Conservation (phyloP, 2,888 invertebrate genomes). For the Tricholauxania praeusta region DNA sequence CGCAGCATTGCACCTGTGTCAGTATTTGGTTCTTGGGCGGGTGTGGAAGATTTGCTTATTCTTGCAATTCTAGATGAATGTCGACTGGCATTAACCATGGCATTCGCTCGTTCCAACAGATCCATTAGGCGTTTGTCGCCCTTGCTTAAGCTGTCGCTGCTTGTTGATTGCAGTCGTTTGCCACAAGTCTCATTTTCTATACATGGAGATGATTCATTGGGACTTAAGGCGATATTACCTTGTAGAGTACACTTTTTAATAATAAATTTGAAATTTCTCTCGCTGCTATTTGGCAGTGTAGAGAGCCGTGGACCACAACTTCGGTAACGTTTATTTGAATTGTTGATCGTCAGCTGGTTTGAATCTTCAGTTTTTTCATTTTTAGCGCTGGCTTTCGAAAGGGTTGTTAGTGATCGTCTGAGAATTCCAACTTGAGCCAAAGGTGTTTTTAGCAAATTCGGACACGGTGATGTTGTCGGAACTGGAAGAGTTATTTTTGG, state of each 20-base stretch:
- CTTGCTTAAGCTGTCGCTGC: not conserved
- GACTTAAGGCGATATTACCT: too few relatives aligned
- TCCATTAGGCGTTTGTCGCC: constrained; percentile 38
- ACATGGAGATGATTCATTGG: too few relatives aligned
- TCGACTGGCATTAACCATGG: too few relatives aligned
- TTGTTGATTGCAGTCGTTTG: not conserved
- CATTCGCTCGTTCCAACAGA: constrained; percentile 10
- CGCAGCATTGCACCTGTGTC: not conserved
- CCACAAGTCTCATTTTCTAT: not conserved
- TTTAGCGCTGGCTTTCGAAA: constrained; percentile 50
- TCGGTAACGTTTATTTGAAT: constrained; percentile 54
- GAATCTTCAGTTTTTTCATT: constrained; percentile 42
- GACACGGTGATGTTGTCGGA: constrained; percentile 43
- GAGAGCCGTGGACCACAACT: constrained; percentile 60
- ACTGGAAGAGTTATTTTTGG: constrained; percentile 39
- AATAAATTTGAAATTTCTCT: constrained; percentile 54
- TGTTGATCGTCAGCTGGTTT: not conserved
- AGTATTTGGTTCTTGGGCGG: too few relatives aligned
- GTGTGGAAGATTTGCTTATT: not conserved
- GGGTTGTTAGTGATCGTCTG: constrained; percentile 55
- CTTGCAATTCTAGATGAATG: constrained; percentile 32
- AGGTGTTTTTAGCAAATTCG: constrained; percentile 46
- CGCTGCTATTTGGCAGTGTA: constrained; percentile 40
- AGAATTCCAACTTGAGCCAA: constrained; percentile 22
- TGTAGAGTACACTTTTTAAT: constrained; percentile 52